Base-by-base conservation (phyloP, 2,888 invertebrate species). In the Heliconius sara region DNA sequence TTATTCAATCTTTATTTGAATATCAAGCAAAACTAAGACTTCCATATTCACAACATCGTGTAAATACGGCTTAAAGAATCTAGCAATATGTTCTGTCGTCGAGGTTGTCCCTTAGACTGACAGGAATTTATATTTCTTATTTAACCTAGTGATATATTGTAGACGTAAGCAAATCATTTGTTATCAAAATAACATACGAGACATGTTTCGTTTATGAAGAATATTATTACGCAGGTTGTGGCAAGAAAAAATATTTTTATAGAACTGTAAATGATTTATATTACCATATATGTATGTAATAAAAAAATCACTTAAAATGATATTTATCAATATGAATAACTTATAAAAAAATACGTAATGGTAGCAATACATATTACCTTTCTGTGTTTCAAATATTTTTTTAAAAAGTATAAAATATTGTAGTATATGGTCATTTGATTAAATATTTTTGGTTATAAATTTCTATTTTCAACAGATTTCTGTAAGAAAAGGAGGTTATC, bases 51-150 rank as follows among this genome's bases (percentile, higher is more conserved):
- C 63, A 72, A 63, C 27, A 63, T 80, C 80, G 57, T 79, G 67
- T 78, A 80, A 80, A 77, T 73, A 80, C 75, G 74, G 79, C 60
- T 66, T 57, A 78, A 52, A 79, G 68, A 77, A 73, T 76, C 68
- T 79, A 65, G 60, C 71, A 68, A 78, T 78, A 82, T 76, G 57
- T 77, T 76, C 78, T 76, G 72, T 67, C 78, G 81, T 76, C 79
- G 72, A 76, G 79, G 75, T 76, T 68, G 75, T n/a, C 77, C 77
- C 78, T 71, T 57, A 71, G 67, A 82, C 79, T 79, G 82, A 78
- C 82, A 79, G 80, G 76, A 73, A 82, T 80, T 80, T 82, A 79
- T 82, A 77, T 79, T 68, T 76, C 80, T 82, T 80, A 82, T 80
- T 78, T 80, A 77, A 76, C 82, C 57, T 57, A 52, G 79, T 80